Evolutionary conservation across 2,113 vertebrate species (phyloP).

Genomic region (Empidonax alnorum): DNA sequence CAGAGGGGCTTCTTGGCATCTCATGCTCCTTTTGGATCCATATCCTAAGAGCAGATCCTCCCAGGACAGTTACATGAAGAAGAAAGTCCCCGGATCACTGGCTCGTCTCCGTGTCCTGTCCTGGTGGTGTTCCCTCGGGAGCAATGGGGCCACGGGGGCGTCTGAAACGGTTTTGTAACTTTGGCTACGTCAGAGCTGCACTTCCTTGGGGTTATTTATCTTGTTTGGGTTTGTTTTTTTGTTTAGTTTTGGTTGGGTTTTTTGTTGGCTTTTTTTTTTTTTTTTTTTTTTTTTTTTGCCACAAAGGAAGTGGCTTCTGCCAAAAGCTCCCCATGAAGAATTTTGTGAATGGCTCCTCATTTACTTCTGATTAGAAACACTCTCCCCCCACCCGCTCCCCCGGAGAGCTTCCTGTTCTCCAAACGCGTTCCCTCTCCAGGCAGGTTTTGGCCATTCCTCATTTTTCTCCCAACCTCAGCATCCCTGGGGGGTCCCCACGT

Average conservation of each 20-base stretch:
- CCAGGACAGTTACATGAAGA: not conserved
- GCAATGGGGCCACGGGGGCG: fast-evolving
- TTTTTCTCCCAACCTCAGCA: not conserved
- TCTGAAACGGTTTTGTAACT: not conserved
- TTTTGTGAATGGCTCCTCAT: not conserved
- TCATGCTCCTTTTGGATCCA: not conserved
- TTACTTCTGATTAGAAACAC: not conserved
- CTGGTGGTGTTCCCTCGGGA: fast-evolving
- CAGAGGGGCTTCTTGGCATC: fast-evolving
- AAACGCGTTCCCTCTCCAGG: not conserved
- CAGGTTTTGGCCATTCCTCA: fast-evolving
- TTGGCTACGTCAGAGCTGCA: not conserved
- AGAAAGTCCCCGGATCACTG: not conserved
- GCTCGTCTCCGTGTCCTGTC: fast-evolving
- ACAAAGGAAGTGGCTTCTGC: not conserved
- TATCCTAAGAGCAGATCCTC: not conserved
- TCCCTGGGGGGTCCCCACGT: fast-evolving
- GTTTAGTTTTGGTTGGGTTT: too few species aligned
- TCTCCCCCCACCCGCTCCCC: too few species aligned
- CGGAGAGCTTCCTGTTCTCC: fast-evolving
- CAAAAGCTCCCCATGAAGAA: not conserved
- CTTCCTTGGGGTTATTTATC: not conserved
- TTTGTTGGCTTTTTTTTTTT: too few species aligned
- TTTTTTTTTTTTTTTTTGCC: not conserved
- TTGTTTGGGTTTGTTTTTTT: not conserved